phyloP scores from a whole-genome alignment of 2,797 vertebrate genomes.

The Sus cebifrons region DNA sequence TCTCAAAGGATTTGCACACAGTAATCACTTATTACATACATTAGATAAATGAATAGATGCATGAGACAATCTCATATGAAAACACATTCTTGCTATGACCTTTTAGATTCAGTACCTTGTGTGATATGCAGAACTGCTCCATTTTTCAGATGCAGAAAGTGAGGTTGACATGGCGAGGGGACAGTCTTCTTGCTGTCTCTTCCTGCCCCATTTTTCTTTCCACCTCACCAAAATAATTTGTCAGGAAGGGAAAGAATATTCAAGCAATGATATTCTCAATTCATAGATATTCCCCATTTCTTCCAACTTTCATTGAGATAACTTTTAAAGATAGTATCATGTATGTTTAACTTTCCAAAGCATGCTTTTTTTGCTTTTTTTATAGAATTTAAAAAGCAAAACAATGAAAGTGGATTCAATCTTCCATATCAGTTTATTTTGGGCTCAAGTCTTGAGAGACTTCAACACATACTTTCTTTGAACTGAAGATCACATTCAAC shows the following conservation, averaged over 20 bases:
- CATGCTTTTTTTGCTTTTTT: constrained; percentile 36
- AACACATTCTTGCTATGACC: not conserved
- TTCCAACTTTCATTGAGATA: not conserved
- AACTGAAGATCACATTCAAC: constrained; percentile 13
- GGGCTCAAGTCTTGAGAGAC: constrained; percentile 12
- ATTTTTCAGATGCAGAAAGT: not conserved
- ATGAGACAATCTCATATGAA: not conserved
- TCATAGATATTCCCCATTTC: not conserved
- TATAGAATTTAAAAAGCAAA: constrained; percentile 54
- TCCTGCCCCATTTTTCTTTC: not conserved
- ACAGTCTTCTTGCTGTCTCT: not conserved
- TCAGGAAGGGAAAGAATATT: constrained; percentile 36
- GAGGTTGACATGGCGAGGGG: not conserved
- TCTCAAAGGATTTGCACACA: not conserved
- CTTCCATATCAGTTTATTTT: constrained; percentile 60
- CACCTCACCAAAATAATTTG: not conserved
- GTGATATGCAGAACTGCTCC: not conserved
- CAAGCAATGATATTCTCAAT: not conserved
- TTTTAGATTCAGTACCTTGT: not conserved
- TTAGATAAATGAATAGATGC: not conserved
- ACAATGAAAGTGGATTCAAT: not conserved
- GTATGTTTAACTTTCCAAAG: constrained; percentile 36
- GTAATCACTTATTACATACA: not conserved
- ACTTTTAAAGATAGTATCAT: constrained; percentile 10
- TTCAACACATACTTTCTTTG: constrained; percentile 54